Evolutionary conservation across 2,888 invertebrate species (phyloP), one percentile per base, ranked within the genome.

Genomic region (Philereme vetulata): DNA sequence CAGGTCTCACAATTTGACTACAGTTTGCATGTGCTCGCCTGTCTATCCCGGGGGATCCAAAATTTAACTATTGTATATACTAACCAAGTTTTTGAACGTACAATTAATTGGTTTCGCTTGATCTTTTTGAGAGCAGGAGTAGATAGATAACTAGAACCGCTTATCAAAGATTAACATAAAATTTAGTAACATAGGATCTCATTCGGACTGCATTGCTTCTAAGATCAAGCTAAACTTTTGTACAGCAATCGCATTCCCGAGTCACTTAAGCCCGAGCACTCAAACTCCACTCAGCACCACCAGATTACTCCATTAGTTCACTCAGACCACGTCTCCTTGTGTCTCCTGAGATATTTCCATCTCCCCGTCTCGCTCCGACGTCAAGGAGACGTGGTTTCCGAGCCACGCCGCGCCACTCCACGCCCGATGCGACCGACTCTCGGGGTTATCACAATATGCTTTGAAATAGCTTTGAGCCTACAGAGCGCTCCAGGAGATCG

Each of bases 221-320:
- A 62, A 58, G 72, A 73, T 74, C 73, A 72, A 80, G 78, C 72
- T 74, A 68, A 70, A 64, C 70, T 64, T 55, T 66, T 49, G 63
- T 71, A 62, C 65, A 65, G 59, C 65, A 66, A 55, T 45, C 38
- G 54, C 42, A 71, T 69, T 73, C 81, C 82, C 80, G 75, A 79
- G 80, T 82, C 82, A 82, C 82, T 78, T 70, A 75, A 79, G 82
- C 81, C 85, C 84, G 80, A 80, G 84, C 84, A 82, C 85, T 80
- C 75, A 73, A 77, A 75, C 75, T 80, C 82, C 83, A 81, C 82
- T 75, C 75, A 79, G 81, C 82, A 81, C 81, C 77, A 72, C 65
- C 60, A 60, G 55, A 61, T 50, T 49, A 57, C 53, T 56, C 58
- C 56, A 60, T 54, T 62, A 62, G 55, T 53, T 51, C 60, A 55